phyloP scores from a whole-genome alignment of 1,140 invertebrate genomes.

The Pseudomyrmex dendroicus region DNA sequence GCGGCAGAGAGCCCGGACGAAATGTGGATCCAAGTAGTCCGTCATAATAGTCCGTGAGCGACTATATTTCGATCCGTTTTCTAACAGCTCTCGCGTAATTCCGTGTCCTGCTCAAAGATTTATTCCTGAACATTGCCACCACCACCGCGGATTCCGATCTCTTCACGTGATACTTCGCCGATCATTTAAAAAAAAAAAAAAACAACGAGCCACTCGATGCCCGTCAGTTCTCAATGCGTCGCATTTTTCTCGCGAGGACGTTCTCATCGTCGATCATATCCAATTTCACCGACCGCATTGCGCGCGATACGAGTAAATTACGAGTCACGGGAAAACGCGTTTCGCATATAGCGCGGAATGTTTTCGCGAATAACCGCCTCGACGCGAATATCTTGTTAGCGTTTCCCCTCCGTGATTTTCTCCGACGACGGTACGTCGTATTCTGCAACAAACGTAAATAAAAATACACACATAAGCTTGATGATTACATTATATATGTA shows the following conservation, averaged over 20 bases:
- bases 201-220: not conserved
- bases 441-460: slow-evolving; percentile 45
- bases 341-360: not conserved
- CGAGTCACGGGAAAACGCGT: not conserved
- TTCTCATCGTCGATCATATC: not conserved
- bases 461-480: not conserved
- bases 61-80: slow-evolving; percentile 72
- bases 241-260: slow-evolving; percentile 22
- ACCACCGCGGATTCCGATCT: slow-evolving; percentile 23
- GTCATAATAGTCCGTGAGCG: slow-evolving; percentile 81
- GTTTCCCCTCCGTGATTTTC: not conserved
- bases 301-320: not conserved
- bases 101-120: slow-evolving; percentile 52
- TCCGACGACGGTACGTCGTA: not conserved
- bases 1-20: slow-evolving; percentile 87
- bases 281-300: not conserved
- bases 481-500: too few species aligned
- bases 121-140: slow-evolving; percentile 64
- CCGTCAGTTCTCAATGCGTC: slow-evolving; percentile 7
- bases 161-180: not conserved
- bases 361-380: not conserved
- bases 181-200: slow-evolving; percentile 32
- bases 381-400: not conserved
- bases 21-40: slow-evolving; percentile 88
- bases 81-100: slow-evolving; percentile 51